phyloP scores from a whole-genome alignment of 2,888 invertebrate species.

The Troilus luridus region DNA sequence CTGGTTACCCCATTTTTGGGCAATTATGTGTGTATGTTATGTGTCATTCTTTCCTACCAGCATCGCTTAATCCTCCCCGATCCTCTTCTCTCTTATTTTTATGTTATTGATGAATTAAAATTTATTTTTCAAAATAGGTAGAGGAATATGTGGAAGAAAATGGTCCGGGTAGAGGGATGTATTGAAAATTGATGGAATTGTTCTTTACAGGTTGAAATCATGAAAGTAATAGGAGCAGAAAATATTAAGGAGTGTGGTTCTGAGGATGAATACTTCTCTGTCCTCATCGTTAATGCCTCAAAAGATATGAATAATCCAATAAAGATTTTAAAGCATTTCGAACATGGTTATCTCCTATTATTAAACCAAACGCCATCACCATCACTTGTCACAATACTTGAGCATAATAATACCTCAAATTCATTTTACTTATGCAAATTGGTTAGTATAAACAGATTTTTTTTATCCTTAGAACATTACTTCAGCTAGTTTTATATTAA shows the following conservation, averaged over 20 bases:
- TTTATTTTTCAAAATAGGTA: background rate
- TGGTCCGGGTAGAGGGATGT: no score
- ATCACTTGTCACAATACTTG: background rate
- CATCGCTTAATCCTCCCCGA: no score
- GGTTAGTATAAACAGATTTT: background rate
- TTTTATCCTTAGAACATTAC: background rate
- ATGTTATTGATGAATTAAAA: background rate
- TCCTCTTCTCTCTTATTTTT: background rate
- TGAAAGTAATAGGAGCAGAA: slow-evolving; percentile 4
- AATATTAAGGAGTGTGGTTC: background rate
- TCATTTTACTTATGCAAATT: slow-evolving; percentile 10
- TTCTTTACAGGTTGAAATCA: background rate
- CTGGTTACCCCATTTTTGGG: no score
- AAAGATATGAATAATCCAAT: background rate
- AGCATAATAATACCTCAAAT: background rate
- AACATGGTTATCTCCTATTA: background rate
- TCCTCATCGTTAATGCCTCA: background rate
- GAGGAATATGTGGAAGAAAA: no score
- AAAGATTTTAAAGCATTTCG: slow-evolving; percentile 15
- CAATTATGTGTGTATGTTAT: no score
- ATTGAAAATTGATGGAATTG: background rate
- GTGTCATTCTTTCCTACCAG: no score
- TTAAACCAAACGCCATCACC: background rate
- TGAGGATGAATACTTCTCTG: background rate
- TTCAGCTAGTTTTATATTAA: background rate